A percentile compares a stretch with the other conserved stretches of the same genome.
phyloP scores from a whole-genome alignment of 1,140 invertebrate genomes.

The Neocloeon triangulifer region DNA sequence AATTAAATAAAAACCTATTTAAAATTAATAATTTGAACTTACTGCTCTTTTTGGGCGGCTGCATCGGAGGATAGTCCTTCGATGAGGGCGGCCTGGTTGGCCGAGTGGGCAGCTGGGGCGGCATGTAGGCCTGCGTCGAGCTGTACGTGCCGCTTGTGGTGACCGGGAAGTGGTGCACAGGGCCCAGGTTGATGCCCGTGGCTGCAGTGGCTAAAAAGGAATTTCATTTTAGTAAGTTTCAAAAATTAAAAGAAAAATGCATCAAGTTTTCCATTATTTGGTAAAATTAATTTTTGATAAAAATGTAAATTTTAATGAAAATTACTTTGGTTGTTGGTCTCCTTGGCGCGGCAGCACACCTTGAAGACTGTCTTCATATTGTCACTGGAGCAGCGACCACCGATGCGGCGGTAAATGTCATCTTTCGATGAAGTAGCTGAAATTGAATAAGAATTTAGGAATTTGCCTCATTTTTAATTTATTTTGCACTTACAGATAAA shows the following conservation, averaged over 20 bases:
- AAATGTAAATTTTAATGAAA: too few species aligned
- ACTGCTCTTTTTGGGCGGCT: constrained; percentile 24
- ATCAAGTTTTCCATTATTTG: constrained; percentile 2
- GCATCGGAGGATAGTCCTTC: constrained; percentile 20
- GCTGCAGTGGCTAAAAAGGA: background rate
- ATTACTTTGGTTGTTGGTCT: constrained; percentile 18
- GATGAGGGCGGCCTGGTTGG: constrained; percentile 17
- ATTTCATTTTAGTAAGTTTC: background rate
- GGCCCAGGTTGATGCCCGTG: constrained; percentile 1
- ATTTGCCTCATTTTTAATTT: too few species aligned
- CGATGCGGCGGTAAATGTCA: constrained; percentile 70
- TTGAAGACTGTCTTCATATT: constrained; percentile 95
- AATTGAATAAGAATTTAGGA: constrained; percentile 10
- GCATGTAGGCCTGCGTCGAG: constrained; percentile 16
- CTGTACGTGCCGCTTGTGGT: constrained; percentile 15
- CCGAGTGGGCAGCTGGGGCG: constrained; percentile 16
- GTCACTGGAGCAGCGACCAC: constrained; percentile 69
- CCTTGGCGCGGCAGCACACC: constrained; percentile 53
- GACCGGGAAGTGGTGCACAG: too few species aligned
- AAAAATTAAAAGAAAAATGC: background rate
- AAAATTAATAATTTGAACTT: too few species aligned
- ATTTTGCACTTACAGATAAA: constrained; percentile 81
- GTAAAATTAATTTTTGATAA: too few species aligned
- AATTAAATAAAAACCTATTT: too few species aligned
- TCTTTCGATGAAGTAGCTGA: constrained; percentile 69